Evolutionary conservation across 2,113 vertebrate genomes (phyloP).

Genomic region (Pollachius pollachius): DNA sequence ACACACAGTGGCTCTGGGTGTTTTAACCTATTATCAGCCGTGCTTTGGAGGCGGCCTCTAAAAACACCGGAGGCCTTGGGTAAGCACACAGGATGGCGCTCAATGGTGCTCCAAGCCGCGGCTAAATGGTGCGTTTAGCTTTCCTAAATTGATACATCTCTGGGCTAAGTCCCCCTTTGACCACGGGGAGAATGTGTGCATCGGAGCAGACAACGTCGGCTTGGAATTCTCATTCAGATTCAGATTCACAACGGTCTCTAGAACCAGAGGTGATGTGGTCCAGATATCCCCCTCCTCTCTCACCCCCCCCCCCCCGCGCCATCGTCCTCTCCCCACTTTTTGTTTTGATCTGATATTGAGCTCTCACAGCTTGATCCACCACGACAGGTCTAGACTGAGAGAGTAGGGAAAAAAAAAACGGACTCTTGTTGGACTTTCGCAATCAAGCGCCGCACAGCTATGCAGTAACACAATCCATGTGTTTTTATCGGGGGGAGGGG

Average conservation of each 20-base stretch:
- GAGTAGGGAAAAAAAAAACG: constrained; percentile 50
- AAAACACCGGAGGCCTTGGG: constrained; percentile 63
- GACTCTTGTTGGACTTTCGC: constrained; percentile 61
- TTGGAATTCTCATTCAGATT: constrained; percentile 47
- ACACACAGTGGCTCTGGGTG: constrained; percentile 80
- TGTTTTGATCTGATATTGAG: constrained; percentile 68
- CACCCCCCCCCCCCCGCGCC: too few relatives aligned
- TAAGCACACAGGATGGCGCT: constrained; percentile 40
- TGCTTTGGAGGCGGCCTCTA: constrained; percentile 75
- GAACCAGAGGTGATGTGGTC: constrained; percentile 55
- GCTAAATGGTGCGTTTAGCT: constrained; percentile 62
- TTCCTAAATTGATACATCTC: constrained; percentile 72
- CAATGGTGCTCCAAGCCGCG: constrained; percentile 53
- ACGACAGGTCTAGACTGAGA: constrained; percentile 65
- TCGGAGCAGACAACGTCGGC: constrained; percentile 55
- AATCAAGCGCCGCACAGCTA: constrained; percentile 69
- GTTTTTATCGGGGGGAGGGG: constrained; percentile 59
- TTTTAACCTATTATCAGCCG: constrained; percentile 88
- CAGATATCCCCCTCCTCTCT: constrained; percentile 44
- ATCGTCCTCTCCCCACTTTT: constrained; percentile 5
- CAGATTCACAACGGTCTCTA: constrained; percentile 41
- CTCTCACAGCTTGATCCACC: constrained; percentile 66
- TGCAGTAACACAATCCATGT: constrained; percentile 72
- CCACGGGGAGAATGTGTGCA: constrained; percentile 46
- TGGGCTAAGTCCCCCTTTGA: constrained; percentile 58